A percentile compares a stretch with the other conserved stretches of the same genome.
These are phyloP conservation scores for Lipotes vexillifer DNA, from an alignment of 2,113 vertebrate species.

Conservation along the genomic window DNA sequence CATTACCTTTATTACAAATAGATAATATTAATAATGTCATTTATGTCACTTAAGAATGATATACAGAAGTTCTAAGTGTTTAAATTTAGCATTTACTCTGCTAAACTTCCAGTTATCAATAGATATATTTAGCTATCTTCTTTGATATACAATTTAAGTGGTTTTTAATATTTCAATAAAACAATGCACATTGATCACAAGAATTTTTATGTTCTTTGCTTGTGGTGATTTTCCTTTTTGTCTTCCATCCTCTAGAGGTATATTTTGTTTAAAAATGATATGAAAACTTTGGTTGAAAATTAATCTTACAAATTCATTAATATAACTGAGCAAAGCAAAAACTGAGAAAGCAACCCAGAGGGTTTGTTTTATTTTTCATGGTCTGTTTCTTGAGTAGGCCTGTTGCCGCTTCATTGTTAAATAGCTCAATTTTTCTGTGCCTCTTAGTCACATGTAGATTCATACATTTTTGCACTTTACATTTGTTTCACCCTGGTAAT, in stretches of 20 bases:
- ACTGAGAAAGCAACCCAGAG: conserved; percentile 78
- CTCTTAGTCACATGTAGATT: conserved; percentile 78
- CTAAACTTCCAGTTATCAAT: neutral
- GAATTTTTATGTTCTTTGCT: neutral
- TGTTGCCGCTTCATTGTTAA: conserved; percentile 54
- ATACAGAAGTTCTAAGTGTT: neutral
- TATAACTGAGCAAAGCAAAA: conserved; percentile 82
- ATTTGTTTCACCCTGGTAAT: conserved; percentile 68
- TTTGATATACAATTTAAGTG: neutral
- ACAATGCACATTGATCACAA: neutral
- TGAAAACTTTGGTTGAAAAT: neutral
- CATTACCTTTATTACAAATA: neutral
- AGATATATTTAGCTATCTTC: neutral
- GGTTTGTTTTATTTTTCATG: conserved; percentile 84
- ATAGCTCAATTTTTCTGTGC: conserved; percentile 75
- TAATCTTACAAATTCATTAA: conserved; percentile 79
- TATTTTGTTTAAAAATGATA: neutral
- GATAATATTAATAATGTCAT: neutral
- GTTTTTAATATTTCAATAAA: neutral
- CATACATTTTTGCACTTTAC: conserved; percentile 75
- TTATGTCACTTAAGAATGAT: neutral
- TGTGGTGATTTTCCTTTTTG: neutral
- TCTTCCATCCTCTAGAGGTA: neutral
- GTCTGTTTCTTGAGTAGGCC: conserved; percentile 77
- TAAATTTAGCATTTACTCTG: neutral